Evolutionary conservation across 2,797 vertebrate genomes (phyloP).

Genomic region (Leuciscus waleckii): DNA sequence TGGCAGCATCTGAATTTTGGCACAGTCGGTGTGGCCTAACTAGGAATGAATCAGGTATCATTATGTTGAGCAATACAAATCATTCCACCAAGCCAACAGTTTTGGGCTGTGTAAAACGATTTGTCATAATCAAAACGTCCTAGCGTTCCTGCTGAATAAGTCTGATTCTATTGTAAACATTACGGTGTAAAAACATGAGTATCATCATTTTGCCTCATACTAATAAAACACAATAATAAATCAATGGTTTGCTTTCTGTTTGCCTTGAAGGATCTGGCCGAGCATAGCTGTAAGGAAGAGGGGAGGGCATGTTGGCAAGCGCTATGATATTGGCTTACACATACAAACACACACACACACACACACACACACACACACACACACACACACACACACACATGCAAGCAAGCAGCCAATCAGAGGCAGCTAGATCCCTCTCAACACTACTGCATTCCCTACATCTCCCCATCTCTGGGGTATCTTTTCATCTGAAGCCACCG

Average conservation of each 20-base stretch:
- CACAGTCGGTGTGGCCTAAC: slow-evolving; percentile 44
- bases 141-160: slow-evolving; percentile 2
- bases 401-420: slow-evolving; percentile 44
- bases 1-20: slow-evolving; percentile 41
- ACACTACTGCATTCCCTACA: slow-evolving; percentile 52
- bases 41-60: slow-evolving; percentile 31
- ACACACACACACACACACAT: neutral
- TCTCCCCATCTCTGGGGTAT: slow-evolving; percentile 55
- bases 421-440: slow-evolving; percentile 36
- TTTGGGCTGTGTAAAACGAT: slow-evolving; percentile 35
- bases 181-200: slow-evolving; percentile 20
- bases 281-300: slow-evolving; percentile 23
- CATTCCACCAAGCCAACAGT: slow-evolving; percentile 16
- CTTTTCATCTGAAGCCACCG: slow-evolving; percentile 53
- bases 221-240: slow-evolving; percentile 25
- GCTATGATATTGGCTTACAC: neutral
- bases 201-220: slow-evolving; percentile 6
- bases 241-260: neutral
- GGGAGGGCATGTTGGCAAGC: slow-evolving; percentile 13
- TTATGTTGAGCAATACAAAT: slow-evolving; percentile 24
- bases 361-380: neutral
- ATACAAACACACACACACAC: neutral
- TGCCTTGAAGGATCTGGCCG: neutral
- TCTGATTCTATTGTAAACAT: slow-evolving; percentile 49
- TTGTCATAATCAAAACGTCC: neutral